Evolutionary conservation across 2,113 vertebrate species (phyloP).

Genomic region (Clarias gariepinus): DNA sequence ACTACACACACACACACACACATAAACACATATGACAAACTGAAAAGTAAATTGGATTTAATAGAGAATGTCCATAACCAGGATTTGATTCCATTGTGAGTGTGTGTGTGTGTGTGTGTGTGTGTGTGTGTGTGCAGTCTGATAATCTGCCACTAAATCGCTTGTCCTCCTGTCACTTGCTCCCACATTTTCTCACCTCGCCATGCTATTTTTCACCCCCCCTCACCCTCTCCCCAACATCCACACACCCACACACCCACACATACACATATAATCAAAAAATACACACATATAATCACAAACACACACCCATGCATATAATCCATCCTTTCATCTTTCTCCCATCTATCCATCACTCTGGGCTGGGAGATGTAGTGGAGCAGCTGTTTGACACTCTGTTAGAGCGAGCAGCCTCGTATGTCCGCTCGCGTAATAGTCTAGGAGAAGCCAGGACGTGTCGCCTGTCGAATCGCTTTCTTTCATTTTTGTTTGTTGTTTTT

Average conservation of each 20-base stretch:
- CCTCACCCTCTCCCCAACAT: background rate
- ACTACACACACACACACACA: conserved; percentile 33
- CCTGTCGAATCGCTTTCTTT: background rate
- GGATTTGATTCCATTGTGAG: conserved; percentile 7
- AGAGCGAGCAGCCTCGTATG: background rate
- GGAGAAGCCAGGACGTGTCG: conserved; percentile 1
- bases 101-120: conserved; percentile 43
- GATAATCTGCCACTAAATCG: conserved; percentile 66
- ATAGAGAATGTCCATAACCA: conserved; percentile 19
- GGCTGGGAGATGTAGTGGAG: conserved; percentile 24
- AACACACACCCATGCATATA: background rate
- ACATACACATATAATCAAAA: background rate
- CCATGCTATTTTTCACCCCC: conserved; percentile 61
- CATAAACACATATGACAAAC: conserved; percentile 36
- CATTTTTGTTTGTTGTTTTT: background rate
- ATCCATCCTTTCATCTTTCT: conserved; percentile 25
- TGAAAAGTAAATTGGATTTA: conserved; percentile 50
- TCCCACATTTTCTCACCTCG: conserved; percentile 56
- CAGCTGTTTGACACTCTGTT: conserved; percentile 30
- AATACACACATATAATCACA: background rate
- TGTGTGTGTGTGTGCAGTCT: conserved; percentile 32
- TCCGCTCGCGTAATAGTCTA: background rate
- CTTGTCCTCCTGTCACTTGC: conserved; percentile 63
- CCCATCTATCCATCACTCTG: conserved; percentile 40
- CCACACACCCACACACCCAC: background rate